Conservation (phyloP, 2,888 invertebrate species). For the Conus canariensis region DNA sequence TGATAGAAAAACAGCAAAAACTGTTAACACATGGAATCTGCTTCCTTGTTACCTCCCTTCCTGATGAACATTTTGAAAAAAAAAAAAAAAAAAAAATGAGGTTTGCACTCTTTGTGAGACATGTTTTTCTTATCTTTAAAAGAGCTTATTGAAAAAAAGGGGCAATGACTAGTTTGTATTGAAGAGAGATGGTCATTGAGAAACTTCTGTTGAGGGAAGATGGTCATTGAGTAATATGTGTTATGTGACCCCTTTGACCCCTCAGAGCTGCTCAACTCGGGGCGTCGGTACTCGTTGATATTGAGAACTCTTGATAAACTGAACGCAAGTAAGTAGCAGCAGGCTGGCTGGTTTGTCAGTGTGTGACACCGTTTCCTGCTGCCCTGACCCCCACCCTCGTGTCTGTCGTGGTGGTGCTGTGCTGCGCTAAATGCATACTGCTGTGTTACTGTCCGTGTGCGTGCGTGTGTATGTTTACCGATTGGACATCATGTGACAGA, state of each 20-base stretch:
- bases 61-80: too few species aligned
- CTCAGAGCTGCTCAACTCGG: constrained; percentile 33
- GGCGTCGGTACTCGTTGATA: constrained; percentile 33
- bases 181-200: background rate
- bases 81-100: too few species aligned
- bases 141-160: background rate
- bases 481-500: too few species aligned
- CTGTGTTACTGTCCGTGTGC: background rate
- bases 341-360: background rate
- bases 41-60: background rate
- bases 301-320: constrained; percentile 41
- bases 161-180: background rate
- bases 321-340: constrained; percentile 42
- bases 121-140: too few species aligned
- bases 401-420: constrained; percentile 2
- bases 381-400: background rate
- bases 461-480: background rate
- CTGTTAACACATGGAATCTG: too few species aligned
- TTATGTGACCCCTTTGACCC: constrained; percentile 7
- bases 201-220: background rate
- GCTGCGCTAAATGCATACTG: background rate
- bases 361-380: constrained; percentile 20
- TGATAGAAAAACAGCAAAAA: background rate
- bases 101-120: too few species aligned
- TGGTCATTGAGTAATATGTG: background rate